Conservation (phyloP, 2,888 invertebrate genomes). For the Minunthozetes semirufus region DNA sequence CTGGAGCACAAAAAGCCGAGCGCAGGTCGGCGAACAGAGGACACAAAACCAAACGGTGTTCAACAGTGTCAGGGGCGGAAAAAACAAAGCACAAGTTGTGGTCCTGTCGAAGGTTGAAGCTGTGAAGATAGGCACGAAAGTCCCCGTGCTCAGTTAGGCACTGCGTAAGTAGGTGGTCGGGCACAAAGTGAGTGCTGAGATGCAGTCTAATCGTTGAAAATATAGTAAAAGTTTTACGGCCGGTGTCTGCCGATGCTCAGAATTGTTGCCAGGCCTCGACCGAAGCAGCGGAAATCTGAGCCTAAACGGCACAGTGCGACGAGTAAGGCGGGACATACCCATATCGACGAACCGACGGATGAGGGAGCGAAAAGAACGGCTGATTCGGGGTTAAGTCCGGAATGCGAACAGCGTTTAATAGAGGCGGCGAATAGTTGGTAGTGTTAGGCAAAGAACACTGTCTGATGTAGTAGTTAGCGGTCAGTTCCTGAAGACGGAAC, state of each 20-base stretch:
- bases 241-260: background rate
- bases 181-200: background rate
- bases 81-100: too few relatives aligned
- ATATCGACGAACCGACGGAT: background rate
- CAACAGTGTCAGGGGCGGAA: background rate
- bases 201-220: background rate
- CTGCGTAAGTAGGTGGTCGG: background rate
- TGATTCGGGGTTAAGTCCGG: background rate
- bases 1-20: background rate
- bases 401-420: background rate
- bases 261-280: background rate
- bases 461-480: background rate
- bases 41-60: background rate
- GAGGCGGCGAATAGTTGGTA: background rate
- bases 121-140: background rate
- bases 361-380: background rate
- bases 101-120: background rate
- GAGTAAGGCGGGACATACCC: too few relatives aligned
- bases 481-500: background rate
- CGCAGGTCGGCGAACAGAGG: background rate
- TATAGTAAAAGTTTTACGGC: background rate
- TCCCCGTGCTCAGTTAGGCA: background rate
- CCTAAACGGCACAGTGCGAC: background rate
- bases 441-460: background rate
- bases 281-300: background rate